Evolutionary conservation across 2,797 vertebrate species (phyloP).

Genomic region (Neosalanx taihuensis): DNA sequence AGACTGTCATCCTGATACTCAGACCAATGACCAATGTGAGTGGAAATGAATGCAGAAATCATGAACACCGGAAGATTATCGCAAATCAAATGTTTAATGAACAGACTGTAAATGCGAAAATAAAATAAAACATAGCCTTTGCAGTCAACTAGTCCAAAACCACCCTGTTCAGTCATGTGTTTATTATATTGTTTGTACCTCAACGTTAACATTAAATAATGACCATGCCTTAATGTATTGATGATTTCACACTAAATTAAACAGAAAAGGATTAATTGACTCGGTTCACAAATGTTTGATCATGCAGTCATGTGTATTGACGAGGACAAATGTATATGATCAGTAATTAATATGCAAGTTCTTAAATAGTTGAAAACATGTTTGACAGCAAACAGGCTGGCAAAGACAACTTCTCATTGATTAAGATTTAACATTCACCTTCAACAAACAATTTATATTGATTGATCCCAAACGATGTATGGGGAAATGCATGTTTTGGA

Average conservation of each 20-base stretch:
- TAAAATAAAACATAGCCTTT: neutral
- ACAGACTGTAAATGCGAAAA: slow-evolving; percentile 5
- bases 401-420: neutral
- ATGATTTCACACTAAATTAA: neutral
- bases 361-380: too few relatives aligned
- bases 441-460: neutral
- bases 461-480: neutral
- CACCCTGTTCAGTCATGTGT: neutral
- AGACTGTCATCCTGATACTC: too few relatives aligned
- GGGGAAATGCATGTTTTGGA: neutral
- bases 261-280: neutral
- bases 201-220: neutral
- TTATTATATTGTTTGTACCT: neutral
- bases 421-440: neutral
- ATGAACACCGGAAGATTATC: slow-evolving; percentile 10
- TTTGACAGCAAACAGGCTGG: too few relatives aligned
- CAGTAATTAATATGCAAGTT: too few relatives aligned
- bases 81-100: neutral
- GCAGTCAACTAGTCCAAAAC: slow-evolving; percentile 26
- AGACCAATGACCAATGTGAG: neutral
- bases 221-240: neutral
- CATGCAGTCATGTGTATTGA: neutral
- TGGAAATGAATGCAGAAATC: slow-evolving; percentile 14
- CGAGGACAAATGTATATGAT: neutral
- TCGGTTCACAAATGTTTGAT: neutral